phyloP scores from a whole-genome alignment of 2,113 vertebrate genomes.

The Delphinus delphis region DNA sequence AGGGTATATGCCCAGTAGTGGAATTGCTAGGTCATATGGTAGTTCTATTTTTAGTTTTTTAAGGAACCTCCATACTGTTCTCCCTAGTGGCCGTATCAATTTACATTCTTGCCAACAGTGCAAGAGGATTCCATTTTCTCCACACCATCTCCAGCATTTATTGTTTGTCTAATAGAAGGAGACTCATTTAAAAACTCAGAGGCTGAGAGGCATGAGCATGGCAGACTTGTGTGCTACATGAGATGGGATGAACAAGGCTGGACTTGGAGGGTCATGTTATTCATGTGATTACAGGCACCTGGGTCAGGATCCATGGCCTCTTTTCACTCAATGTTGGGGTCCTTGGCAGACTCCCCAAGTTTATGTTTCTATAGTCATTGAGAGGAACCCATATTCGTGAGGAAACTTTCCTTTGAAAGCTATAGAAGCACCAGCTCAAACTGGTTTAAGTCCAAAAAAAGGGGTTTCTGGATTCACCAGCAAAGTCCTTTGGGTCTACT shows the following conservation, averaged over 20 bases:
- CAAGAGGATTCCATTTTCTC: too few species aligned
- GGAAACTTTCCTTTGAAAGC: background rate
- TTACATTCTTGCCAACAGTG: too few species aligned
- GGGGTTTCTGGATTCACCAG: background rate
- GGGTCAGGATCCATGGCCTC: background rate
- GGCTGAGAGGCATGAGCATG: accelerated
- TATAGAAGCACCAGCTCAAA: background rate
- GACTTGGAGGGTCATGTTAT: background rate
- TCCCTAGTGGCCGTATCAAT: too few species aligned
- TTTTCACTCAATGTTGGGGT: background rate
- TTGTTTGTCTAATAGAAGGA: background rate
- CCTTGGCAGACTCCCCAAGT: background rate
- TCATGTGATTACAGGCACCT: background rate
- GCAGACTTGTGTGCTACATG: too few species aligned
- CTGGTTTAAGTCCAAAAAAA: background rate
- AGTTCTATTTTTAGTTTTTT: too few species aligned
- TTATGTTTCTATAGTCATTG: background rate
- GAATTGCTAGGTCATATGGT: too few species aligned
- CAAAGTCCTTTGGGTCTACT: background rate
- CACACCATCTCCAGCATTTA: too few species aligned
- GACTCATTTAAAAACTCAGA: background rate
- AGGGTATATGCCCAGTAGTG: too few species aligned
- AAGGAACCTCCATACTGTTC: too few species aligned
- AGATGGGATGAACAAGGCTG: background rate
- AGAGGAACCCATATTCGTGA: background rate